Evolutionary conservation across 2,113 vertebrate genomes (phyloP).

Genomic region (Rattus rattus): DNA sequence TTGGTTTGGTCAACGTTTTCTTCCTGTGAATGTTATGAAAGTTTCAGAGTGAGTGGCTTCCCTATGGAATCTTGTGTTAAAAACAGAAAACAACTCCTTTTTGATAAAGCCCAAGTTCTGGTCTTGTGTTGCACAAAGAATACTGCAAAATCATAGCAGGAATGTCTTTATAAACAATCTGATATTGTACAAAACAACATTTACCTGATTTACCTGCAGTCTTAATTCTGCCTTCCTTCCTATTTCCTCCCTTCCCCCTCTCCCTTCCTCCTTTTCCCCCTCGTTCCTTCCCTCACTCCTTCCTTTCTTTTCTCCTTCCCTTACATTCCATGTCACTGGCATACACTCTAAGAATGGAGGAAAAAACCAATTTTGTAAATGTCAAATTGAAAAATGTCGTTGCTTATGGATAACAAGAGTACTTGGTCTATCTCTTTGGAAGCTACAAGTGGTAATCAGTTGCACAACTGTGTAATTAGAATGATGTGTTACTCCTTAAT

Average conservation of each 20-base stretch:
- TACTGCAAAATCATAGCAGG: not conserved
- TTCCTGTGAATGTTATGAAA: not conserved
- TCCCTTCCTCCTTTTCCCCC: no score
- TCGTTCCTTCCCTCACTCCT: no score
- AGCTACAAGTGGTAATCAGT: not conserved
- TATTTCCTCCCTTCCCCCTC: no score
- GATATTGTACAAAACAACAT: constrained; percentile 41
- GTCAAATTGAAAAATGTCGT: not conserved
- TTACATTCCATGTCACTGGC: not conserved
- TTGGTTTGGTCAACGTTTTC: not conserved
- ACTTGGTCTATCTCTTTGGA: constrained; percentile 31
- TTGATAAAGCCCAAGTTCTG: not conserved
- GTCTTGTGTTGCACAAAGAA: not conserved
- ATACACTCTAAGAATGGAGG: not conserved
- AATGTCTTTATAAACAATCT: constrained; percentile 14
- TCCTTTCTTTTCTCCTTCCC: no score
- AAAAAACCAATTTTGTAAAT: constrained; percentile 7
- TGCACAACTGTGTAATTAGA: not conserved
- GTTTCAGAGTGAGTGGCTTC: constrained; percentile 22
- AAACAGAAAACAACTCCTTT: not conserved
- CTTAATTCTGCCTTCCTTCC: not conserved
- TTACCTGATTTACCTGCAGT: not conserved
- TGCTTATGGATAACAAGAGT: not conserved
- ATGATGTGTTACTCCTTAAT: not conserved
- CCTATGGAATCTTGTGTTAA: not conserved